These are phyloP conservation scores for Mobula birostris DNA, from an alignment of 2,113 vertebrate species.

Conservation along the genomic window DNA sequence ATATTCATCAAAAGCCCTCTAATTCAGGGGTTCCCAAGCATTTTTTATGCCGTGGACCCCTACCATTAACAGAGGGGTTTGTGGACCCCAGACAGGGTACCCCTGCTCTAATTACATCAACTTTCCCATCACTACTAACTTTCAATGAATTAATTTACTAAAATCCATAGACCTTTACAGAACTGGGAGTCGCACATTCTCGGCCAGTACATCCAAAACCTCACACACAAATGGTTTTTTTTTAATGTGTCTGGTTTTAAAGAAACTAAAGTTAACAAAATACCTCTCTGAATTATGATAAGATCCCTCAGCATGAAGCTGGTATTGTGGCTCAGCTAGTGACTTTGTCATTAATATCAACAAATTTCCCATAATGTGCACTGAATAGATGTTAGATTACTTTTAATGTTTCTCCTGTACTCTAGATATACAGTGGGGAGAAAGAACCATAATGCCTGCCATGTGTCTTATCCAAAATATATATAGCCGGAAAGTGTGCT, in stretches of 20 bases:
- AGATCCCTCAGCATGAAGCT: neutral
- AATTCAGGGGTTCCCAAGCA: no score
- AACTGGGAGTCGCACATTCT: neutral
- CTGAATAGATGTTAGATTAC: neutral
- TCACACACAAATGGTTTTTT: slow-evolving; percentile 8
- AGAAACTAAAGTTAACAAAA: neutral
- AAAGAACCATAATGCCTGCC: neutral
- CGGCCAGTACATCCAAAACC: neutral
- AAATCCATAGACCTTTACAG: neutral
- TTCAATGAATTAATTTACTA: neutral
- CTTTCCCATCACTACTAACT: neutral
- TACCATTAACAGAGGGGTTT: no score
- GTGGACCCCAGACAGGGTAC: no score
- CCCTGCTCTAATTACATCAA: neutral
- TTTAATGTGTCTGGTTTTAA: neutral
- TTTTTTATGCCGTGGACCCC: no score
- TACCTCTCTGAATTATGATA: neutral
- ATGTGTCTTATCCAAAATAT: neutral
- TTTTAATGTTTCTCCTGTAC: neutral
- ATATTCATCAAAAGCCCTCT: neutral
- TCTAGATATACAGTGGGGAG: neutral
- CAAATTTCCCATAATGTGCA: neutral
- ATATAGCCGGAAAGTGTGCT: neutral
- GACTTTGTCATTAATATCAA: neutral
- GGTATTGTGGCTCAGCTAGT: neutral